Percentiles rank a stretch among this genome's conserved stretches.
phyloP scores from a whole-genome alignment of 2,113 vertebrate genomes.

The Pedionomus torquatus region DNA sequence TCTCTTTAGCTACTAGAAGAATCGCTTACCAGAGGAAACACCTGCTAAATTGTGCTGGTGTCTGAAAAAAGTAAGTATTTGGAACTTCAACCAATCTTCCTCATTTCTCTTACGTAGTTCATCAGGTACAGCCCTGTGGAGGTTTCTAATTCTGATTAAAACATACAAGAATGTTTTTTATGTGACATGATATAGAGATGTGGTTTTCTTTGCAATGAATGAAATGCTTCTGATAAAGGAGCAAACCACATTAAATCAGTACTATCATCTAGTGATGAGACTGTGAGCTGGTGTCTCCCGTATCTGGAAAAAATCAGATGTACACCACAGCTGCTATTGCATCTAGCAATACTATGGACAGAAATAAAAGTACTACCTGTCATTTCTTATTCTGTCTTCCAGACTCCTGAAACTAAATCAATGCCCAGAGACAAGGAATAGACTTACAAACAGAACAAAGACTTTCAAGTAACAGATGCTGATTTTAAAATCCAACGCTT shows the following conservation, averaged over 20 bases:
- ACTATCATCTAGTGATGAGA: background rate
- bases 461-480: background rate
- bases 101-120: background rate
- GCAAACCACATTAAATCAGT: background rate
- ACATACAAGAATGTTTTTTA: background rate
- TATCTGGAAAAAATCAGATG: background rate
- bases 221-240: background rate
- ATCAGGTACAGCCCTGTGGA: background rate
- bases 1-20: background rate
- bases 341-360: background rate
- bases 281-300: background rate
- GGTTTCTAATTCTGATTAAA: background rate
- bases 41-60: background rate
- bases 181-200: background rate
- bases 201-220: background rate
- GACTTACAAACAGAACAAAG: background rate
- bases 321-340: background rate
- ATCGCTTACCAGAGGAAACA: background rate
- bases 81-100: background rate
- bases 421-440: background rate
- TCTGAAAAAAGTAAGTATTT: background rate
- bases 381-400: background rate
- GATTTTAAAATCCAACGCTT: background rate
- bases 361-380: background rate
- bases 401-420: background rate